Conservation (phyloP, 2,113 vertebrate genomes). For the Tupaia tana region DNA sequence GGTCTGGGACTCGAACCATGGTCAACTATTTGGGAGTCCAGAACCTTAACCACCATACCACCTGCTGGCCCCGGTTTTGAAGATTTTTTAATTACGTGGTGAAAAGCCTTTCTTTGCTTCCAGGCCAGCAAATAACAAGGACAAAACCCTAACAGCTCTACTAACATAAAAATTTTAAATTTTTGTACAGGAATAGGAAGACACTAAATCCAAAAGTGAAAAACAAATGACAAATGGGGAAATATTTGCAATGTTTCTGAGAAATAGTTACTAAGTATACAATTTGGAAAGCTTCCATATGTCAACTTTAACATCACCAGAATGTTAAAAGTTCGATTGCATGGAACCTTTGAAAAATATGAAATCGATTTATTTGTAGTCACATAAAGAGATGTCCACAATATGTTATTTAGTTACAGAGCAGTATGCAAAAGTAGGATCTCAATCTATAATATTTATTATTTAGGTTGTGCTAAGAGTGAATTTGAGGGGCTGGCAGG, state of each 20-base stretch:
- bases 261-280: neutral
- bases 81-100: neutral
- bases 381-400: neutral
- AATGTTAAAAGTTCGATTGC: no score
- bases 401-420: neutral
- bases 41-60: no score
- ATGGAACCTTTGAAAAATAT: neutral
- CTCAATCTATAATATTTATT: neutral
- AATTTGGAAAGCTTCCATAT: neutral
- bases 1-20: no score
- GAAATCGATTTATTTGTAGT: neutral
- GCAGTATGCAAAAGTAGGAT: neutral
- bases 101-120: neutral
- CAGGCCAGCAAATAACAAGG: neutral
- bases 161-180: neutral
- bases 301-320: constrained; percentile 4
- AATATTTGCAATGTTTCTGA: constrained; percentile 34
- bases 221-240: constrained; percentile 12
- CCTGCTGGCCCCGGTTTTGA: no score
- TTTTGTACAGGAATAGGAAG: constrained; percentile 6
- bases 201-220: constrained; percentile 14
- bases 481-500: neutral
- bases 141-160: constrained; percentile 35
- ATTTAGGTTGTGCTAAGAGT: neutral
- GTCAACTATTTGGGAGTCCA: no score